Percentiles rank a stretch among this genome's conserved stretches.
Evolutionary conservation across 2,113 vertebrate species (phyloP).

Genomic region (Polypterus senegalus): DNA sequence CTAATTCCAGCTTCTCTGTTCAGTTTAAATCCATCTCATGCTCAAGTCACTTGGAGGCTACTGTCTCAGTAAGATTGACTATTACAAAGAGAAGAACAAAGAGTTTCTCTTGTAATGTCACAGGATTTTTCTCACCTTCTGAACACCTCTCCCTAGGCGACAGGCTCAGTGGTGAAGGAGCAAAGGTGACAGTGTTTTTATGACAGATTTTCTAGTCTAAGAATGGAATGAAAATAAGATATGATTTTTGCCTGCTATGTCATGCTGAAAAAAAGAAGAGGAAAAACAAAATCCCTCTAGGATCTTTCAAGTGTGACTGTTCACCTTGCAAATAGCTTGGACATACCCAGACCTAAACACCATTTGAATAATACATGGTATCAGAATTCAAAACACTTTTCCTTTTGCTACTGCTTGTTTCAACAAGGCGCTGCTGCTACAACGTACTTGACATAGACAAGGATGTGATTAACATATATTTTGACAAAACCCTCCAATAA

Average conservation of each 20-base stretch:
- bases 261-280: neutral
- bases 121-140: conserved; percentile 19
- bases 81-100: conserved; percentile 33
- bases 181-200: conserved; percentile 35
- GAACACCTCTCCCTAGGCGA: conserved; percentile 25
- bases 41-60: conserved; percentile 22
- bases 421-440: neutral
- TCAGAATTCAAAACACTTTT: conserved; percentile 27
- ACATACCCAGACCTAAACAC: conserved; percentile 39
- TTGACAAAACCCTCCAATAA: neutral
- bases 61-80: conserved; percentile 51
- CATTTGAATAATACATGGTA: conserved; percentile 39
- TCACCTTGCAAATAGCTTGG: conserved; percentile 43
- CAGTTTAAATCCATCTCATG: conserved; percentile 2
- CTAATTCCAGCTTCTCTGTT: conserved; percentile 12
- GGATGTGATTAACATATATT: conserved; percentile 1
- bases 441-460: neutral
- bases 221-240: conserved; percentile 31
- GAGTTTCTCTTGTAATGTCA: conserved; percentile 28
- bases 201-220: conserved; percentile 24
- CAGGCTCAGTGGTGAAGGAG: conserved; percentile 22
- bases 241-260: conserved; percentile 34
- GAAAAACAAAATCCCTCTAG: conserved; percentile 30
- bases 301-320: conserved; percentile 39
- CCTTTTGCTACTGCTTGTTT: conserved; percentile 13